Conservation (phyloP, 2,888 invertebrate genomes). For the Mythimna pallens region DNA sequence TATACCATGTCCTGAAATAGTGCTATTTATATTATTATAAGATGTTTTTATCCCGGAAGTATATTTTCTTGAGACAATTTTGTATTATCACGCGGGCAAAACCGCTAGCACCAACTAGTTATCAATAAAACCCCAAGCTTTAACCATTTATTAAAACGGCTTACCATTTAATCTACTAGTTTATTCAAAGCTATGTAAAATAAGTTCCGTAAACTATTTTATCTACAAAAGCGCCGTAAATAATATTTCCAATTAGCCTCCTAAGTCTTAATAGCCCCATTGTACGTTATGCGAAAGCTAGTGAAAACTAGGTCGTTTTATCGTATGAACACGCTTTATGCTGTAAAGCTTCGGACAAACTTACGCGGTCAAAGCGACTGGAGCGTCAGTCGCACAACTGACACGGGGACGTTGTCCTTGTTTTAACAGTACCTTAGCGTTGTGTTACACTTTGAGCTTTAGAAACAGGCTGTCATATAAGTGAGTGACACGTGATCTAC, state of each 20-base stretch:
- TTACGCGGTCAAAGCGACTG: background rate
- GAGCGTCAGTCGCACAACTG: background rate
- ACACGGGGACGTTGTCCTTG: too few species aligned
- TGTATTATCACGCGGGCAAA: too few species aligned
- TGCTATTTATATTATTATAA: too few species aligned
- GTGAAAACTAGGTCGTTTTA: constrained; percentile 49
- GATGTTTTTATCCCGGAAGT: too few species aligned
- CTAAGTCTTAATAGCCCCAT: constrained; percentile 33
- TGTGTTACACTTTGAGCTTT: background rate
- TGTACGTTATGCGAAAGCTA: constrained; percentile 23
- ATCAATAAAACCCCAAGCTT: constrained; percentile 5
- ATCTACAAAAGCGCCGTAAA: constrained; percentile 30
- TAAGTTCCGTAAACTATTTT: constrained; percentile 17
- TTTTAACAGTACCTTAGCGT: background rate
- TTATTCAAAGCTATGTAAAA: constrained; percentile 20
- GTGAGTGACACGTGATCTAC: background rate
- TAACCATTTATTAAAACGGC: constrained; percentile 7
- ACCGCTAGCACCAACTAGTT: too few species aligned
- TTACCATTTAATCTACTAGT: constrained; percentile 10
- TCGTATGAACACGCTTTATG: constrained; percentile 24
- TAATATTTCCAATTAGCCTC: constrained; percentile 49
- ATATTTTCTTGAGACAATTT: too few species aligned
- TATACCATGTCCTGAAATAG: too few species aligned
- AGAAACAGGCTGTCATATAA: background rate
- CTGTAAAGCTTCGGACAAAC: constrained; percentile 12